Evolutionary conservation across 92 coral and sea anemone species (phyloP), one percentile per base, ranked within the genome.

Genomic region (Parazoanthus darwini): DNA sequence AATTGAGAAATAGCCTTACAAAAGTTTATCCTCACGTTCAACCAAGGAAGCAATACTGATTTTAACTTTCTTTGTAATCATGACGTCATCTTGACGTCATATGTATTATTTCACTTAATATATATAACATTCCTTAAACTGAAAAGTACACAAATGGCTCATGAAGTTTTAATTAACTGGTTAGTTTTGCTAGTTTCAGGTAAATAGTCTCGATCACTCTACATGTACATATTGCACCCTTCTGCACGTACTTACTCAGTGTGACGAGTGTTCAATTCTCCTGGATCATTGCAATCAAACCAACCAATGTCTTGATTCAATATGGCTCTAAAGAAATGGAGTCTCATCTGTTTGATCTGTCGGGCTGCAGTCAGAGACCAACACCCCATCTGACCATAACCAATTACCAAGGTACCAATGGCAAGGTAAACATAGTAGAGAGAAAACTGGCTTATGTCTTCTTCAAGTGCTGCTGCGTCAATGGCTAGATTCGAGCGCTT

Each of bases 231-330:
- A 44, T 44, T 44, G 8, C 33, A 29, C 42, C 42, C 42, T 4
- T 39, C 14, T 76, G 82, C 46, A 74, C 11, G 50, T 80, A 90
- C 92, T 81, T 87, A 90, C 92, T 90, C 92, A 23, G 85, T 80
- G 25, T 87, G 90, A 26, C 92, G 78, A 43, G 51, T 79, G 83
- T 90, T 90, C 7, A 90, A 74, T 70, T 90, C 90, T 39, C 42
- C 42, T 39, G 42, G 42, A 39, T 39, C 42, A 39, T 39, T 39
- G 42, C 42, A 39, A 39, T 43, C 92, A 82, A 90, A 90, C 92
- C 92, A 90, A 58, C 90, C 92, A 74, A 90, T 90, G 65, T 90
- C 90, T 88, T 91, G 93, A 29, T 84, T 75, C 5, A 91, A 29
- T 75, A 91, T 88, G 0, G 93, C 86, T 39, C 42, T 39, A 39